phyloP scores from a whole-genome alignment of 1,140 invertebrate species.

The Anoplophora glabripennis region DNA sequence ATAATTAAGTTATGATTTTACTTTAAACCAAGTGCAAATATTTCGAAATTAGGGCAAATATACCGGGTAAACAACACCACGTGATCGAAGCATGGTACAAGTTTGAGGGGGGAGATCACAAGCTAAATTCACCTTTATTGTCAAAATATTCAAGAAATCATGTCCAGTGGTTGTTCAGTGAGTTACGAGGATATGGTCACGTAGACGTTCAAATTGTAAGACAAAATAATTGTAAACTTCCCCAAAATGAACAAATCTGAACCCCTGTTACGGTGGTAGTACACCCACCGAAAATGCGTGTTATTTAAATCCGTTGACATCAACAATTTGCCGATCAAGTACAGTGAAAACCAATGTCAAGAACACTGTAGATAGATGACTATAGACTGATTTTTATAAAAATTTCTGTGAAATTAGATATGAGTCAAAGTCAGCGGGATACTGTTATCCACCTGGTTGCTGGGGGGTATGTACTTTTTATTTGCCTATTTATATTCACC shows the following conservation, averaged over 20 bases:
- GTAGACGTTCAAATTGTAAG: background rate
- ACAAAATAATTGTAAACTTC: background rate
- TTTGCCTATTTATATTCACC: constrained; percentile 13
- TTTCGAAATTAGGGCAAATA: constrained; percentile 13
- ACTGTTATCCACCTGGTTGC: constrained; percentile 82
- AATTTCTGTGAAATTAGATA: constrained; percentile 41
- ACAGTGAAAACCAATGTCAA: background rate
- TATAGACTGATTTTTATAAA: background rate
- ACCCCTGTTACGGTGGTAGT: background rate
- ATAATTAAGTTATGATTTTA: background rate
- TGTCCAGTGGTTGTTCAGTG: background rate
- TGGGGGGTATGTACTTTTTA: constrained; percentile 69
- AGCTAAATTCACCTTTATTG: constrained; percentile 30
- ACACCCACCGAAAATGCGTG: background rate
- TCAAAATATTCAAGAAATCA: constrained; percentile 28
- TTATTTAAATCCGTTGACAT: too few relatives aligned
- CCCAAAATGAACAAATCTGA: background rate
- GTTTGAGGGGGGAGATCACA: constrained; percentile 21
- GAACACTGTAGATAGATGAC: background rate
- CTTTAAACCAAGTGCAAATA: background rate
- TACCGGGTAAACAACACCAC: constrained; percentile 40
- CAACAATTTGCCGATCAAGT: background rate
- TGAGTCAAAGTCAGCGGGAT: constrained; percentile 73
- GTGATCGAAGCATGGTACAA: constrained; percentile 39
- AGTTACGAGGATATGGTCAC: constrained; percentile 18